Base-by-base conservation (phyloP, 1,140 invertebrate species). In the Ceratosolen solmsi region DNA sequence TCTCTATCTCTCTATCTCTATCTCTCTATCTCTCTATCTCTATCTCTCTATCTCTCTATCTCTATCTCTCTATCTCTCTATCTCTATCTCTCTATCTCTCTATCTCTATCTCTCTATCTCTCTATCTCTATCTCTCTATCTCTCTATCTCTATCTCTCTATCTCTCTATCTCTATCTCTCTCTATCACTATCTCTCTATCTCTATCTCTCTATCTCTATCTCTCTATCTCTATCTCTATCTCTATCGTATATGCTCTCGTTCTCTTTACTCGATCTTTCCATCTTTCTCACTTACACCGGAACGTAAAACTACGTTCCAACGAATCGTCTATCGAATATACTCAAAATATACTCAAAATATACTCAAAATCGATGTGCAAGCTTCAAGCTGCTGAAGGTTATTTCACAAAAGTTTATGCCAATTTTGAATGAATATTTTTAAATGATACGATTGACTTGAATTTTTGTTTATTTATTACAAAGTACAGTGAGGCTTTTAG, bases 261-360 rank as follows among this genome's bases (percentile, higher is more conserved):
- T n/a, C 33, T 9, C 20, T 46, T 60, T 1, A 22, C 30, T 22
- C 41, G 51, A 38, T 41, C 33, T 36, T 25, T 5, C 63, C 49
- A 13, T n/a, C 49, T 11, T 11, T 46, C 77, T 1, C 46, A 27
- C 60, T 41, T 5, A 1, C 56, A 46, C 38, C 20, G 79, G 76
- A 82, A 83, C 84, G 83, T 82, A 82, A 88, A 88, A 86, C 78
- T 84, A 88, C 83, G 79, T 41, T 71, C 85, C 27, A 33, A 15
- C 13, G 73, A 84, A 86, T 88, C 83, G 84, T 75, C 80, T 84
- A 86, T 89, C 87, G 87, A 90, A 89, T 88, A n/a, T n/a, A n/a
- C n/a, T n/a, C n/a, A n/a, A n/a, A n/a, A n/a, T n/a, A n/a, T n/a
- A n/a, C n/a, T n/a, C 87, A 88, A 86, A 86, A 90, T 90, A 88